These are phyloP conservation scores for Eptatretus atami DNA, from an alignment of 2,797 vertebrate genomes.

Conservation along the genomic window DNA sequence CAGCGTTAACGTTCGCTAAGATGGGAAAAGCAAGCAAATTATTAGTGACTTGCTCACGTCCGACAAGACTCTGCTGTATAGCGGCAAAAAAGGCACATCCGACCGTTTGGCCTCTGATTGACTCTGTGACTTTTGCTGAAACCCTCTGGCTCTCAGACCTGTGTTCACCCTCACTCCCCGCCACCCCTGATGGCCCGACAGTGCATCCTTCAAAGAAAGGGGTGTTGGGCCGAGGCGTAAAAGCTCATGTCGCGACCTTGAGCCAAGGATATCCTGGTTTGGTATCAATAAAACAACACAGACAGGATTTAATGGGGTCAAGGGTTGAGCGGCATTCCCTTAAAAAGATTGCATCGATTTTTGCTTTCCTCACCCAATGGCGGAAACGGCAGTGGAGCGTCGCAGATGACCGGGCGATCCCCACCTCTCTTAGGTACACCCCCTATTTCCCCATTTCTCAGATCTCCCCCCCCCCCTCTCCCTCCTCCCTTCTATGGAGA, in stretches of 20 bases:
- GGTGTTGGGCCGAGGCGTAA: neutral
- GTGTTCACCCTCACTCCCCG: too few relatives aligned
- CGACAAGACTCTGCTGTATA: too few relatives aligned
- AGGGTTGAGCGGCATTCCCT: slow-evolving; percentile 2
- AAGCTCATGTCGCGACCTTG: slow-evolving; percentile 4
- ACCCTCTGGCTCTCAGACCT: too few relatives aligned
- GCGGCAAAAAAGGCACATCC: too few relatives aligned
- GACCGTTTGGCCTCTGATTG: too few relatives aligned
- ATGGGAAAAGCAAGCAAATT: too few relatives aligned
- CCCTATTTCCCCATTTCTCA: neutral
- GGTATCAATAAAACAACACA: slow-evolving; percentile 5
- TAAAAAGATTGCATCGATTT: slow-evolving; percentile 6
- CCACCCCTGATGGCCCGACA: too few relatives aligned
- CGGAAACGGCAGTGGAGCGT: neutral
- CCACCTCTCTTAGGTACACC: neutral
- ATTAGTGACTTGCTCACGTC: too few relatives aligned
- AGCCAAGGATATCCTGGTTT: slow-evolving; percentile 5
- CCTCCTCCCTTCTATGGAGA: neutral
- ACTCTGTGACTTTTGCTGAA: too few relatives aligned
- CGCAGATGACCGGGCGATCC: neutral
- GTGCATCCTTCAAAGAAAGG: too few relatives aligned
- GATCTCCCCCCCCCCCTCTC: neutral
- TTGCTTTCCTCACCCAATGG: slow-evolving; percentile 1
- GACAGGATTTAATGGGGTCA: slow-evolving; percentile 1
- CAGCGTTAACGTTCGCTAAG: too few relatives aligned